These are phyloP conservation scores for Macquaria ambigua DNA, from an alignment of 2,113 vertebrate species.

Conservation along the genomic window DNA sequence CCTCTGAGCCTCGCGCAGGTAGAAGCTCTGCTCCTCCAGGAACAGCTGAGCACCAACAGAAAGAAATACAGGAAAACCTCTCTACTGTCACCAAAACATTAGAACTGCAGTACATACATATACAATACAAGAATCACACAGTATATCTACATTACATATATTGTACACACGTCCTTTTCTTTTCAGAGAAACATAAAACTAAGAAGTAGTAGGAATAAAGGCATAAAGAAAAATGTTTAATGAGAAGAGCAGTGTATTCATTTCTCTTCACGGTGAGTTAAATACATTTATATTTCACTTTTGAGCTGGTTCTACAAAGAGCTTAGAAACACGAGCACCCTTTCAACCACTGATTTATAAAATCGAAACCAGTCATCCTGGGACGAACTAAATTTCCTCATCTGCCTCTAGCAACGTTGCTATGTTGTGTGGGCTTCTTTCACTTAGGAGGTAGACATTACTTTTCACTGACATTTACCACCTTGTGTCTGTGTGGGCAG, in stretches of 20 bases:
- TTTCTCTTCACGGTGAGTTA: neutral
- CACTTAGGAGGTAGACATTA: neutral
- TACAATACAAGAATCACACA: neutral
- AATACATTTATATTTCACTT: neutral
- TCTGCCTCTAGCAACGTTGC: neutral
- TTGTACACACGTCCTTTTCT: neutral
- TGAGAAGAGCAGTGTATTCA: neutral
- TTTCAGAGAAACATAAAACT: neutral
- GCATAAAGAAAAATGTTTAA: neutral
- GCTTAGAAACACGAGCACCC: neutral
- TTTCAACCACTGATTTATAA: neutral
- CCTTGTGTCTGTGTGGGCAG: neutral
- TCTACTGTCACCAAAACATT: neutral
- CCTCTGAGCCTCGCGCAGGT: conserved; percentile 64
- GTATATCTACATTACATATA: neutral
- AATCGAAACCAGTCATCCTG: neutral
- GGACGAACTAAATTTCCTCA: neutral
- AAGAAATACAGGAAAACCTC: neutral
- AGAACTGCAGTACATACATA: neutral
- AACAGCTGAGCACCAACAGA: conserved; percentile 74
- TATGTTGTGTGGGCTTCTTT: neutral
- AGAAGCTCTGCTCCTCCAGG: conserved; percentile 84
- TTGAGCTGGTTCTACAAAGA: neutral
- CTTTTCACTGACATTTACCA: neutral
- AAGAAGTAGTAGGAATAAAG: neutral